Base-by-base conservation (phyloP, 2,888 invertebrate genomes). In the Azorinus chamasolen region DNA sequence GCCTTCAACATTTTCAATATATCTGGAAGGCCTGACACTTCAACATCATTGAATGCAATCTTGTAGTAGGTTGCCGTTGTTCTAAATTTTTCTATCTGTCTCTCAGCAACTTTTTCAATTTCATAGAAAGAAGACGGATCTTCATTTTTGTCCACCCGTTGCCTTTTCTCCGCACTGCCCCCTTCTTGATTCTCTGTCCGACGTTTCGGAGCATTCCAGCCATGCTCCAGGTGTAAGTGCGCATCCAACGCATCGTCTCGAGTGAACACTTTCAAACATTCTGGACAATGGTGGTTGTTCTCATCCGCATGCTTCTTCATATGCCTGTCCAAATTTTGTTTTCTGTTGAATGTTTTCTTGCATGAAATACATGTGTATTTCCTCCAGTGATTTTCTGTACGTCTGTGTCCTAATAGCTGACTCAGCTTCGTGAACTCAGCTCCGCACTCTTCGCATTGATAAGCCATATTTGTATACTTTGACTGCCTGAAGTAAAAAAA, bases 11-110 rank as follows among this genome's bases (percentile, higher is more conserved):
- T 65, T 61, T 66, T 55, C 32, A 68, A 41, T 37, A 73, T 66
- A n/a, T 73, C 53, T 10, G n/a, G 24, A 18, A 69, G 8, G 18
- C 57, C 71, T 20, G 48, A 25, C 5, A 71, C 48, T 16, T 71
- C 71, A n/a, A 71, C 24, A 24, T 71, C 57, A 10, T 64, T 63
- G 50, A 71, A n/a, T 22, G 41, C 25, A 5, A 64, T 43, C 27
- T 64, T 64, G 20, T 64, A 71, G 46, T 71, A 71, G 16, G 57
- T 58, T 5, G 71, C 63, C 16, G n/a, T 64, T 4, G 64, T 55
- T 57, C 45, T 63, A 27, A 64, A 64, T 25, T 71, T 71, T 32
- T 63, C 64, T 22, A 71, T 63, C 27, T 57, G 63, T 59, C 14
- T 53, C 41, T 71, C 63, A 16, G 48, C 45, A 25, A 57, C 37